These are phyloP conservation scores for Micrasema minimum DNA, from an alignment of 1,140 invertebrate genomes.

Conservation along the genomic window DNA sequence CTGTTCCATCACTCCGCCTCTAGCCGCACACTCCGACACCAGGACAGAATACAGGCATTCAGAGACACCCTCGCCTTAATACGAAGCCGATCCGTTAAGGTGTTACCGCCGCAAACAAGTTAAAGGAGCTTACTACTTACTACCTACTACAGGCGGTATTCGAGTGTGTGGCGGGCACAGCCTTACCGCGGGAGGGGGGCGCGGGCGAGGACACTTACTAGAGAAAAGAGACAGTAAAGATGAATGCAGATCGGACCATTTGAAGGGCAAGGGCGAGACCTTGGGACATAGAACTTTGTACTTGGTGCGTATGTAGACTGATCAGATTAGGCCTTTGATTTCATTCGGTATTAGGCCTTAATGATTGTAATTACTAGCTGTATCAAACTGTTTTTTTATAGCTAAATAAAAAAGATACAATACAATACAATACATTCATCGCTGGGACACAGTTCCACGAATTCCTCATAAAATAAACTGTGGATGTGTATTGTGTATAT, in stretches of 20 bases:
- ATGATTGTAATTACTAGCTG: no score
- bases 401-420: no score
- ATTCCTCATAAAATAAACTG: no score
- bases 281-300: no score
- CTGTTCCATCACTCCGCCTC: constrained; percentile 6
- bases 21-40: constrained; percentile 15
- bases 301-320: no score
- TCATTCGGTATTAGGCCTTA: no score
- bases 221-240: constrained; percentile 1
- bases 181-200: neutral
- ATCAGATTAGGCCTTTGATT: no score
- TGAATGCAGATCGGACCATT: neutral
- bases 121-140: neutral
- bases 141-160: neutral
- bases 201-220: neutral
- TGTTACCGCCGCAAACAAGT: neutral
- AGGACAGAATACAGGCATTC: neutral
- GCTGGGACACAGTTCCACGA: no score
- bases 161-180: neutral
- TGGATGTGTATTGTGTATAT: no score
- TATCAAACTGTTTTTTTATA: no score
- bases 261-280: constrained; percentile 10
- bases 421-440: no score
- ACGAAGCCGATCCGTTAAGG: neutral
- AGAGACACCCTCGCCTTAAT: neutral